Evolutionary conservation across 1,140 invertebrate species (phyloP).

Genomic region (Pseudomyrmex sp.): DNA sequence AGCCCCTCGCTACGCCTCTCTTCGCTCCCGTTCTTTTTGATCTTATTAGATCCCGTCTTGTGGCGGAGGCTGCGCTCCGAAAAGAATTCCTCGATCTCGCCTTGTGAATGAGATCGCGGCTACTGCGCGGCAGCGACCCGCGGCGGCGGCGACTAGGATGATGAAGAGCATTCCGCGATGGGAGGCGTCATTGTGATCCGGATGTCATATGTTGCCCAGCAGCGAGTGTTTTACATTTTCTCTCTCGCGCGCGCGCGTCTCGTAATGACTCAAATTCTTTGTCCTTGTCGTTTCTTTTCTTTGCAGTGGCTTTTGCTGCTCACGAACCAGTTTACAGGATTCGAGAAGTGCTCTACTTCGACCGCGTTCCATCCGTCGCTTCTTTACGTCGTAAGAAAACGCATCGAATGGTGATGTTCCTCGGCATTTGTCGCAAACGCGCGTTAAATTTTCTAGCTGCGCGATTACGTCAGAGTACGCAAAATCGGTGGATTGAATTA

Average conservation of each 20-base stretch:
- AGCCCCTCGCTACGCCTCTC: neutral
- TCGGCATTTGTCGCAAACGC: slow-evolving; percentile 8
- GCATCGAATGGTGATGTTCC: neutral
- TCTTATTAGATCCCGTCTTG: slow-evolving; percentile 63
- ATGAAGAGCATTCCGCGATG: slow-evolving; percentile 71
- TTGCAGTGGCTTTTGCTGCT: slow-evolving; percentile 6
- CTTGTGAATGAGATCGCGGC: slow-evolving; percentile 72
- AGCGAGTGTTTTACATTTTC: slow-evolving; percentile 66
- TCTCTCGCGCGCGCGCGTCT: neutral
- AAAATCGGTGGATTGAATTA: slow-evolving; percentile 31
- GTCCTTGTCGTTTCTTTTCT: slow-evolving; percentile 33
- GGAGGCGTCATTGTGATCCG: slow-evolving; percentile 73
- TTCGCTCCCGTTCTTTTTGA: slow-evolving; percentile 39
- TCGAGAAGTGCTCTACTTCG: slow-evolving; percentile 10
- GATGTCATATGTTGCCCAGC: slow-evolving; percentile 69
- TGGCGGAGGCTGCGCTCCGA: slow-evolving; percentile 47
- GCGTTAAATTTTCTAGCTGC: slow-evolving; percentile 4
- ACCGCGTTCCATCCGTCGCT: slow-evolving; percentile 10
- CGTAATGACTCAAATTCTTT: slow-evolving; percentile 41
- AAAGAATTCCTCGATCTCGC: slow-evolving; percentile 72
- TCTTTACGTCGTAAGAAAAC: slow-evolving; percentile 30
- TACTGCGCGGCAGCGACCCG: slow-evolving; percentile 72
- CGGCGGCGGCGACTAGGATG: slow-evolving; percentile 69
- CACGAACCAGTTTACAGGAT: slow-evolving; percentile 49
- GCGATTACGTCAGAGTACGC: neutral